Conservation (phyloP, 2,888 invertebrate species). For the Sepioteuthis lessoniana region DNA sequence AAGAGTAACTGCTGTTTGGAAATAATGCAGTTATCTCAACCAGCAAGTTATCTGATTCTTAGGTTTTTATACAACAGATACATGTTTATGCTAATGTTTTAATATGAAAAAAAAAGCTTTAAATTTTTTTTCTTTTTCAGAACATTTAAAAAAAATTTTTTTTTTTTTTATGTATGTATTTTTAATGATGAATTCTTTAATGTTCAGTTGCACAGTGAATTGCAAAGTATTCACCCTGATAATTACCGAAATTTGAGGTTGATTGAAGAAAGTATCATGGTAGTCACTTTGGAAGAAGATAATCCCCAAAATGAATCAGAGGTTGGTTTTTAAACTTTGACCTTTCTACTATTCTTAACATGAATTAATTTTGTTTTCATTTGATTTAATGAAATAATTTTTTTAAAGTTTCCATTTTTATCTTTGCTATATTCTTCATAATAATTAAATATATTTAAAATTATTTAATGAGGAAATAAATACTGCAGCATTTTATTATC, state of each 20-base stretch:
- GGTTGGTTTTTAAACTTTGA: constrained; percentile 35
- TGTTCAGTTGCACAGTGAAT: constrained; percentile 59
- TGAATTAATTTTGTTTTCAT: too few species aligned
- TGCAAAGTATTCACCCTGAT: constrained; percentile 63
- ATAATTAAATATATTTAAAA: too few species aligned
- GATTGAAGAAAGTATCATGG: constrained; percentile 62
- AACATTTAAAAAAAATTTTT: too few species aligned
- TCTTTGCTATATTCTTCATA: too few species aligned
- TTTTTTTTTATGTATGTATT: background rate
- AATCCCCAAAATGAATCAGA: constrained; percentile 45
- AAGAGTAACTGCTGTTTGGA: too few species aligned
- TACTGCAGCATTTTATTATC: too few species aligned
- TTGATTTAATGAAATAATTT: too few species aligned
- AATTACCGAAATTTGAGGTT: constrained; percentile 61
- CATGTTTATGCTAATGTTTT: background rate
- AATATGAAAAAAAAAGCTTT: background rate
- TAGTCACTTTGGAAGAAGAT: constrained; percentile 55
- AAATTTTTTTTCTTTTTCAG: too few species aligned
- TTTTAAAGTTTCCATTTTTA: too few species aligned
- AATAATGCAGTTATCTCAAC: too few species aligned
- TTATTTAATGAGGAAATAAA: too few species aligned
- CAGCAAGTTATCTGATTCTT: background rate
- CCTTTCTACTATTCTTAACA: background rate
- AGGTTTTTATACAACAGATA: background rate
- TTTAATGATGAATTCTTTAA: background rate